Conservation (phyloP, 2,797 vertebrate species). For the Otus scops region DNA sequence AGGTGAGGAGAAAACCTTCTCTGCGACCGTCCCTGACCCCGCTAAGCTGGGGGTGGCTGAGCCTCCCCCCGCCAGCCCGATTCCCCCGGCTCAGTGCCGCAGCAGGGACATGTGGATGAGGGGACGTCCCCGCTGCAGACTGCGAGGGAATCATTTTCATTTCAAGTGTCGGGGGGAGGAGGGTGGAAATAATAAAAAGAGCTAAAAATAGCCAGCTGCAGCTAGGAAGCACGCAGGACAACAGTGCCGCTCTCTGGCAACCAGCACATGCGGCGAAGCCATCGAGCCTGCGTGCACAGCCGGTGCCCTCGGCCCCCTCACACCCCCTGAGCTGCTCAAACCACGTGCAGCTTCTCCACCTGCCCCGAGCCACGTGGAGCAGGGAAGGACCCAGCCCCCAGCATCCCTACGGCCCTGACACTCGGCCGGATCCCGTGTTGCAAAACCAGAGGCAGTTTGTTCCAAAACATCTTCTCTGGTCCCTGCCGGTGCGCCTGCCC, state of each 20-base stretch:
- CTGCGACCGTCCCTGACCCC: not conserved
- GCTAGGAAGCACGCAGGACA: not conserved
- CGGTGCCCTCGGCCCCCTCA: accelerated
- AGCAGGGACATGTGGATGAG: not conserved
- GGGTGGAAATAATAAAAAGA: not conserved
- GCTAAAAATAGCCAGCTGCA: slow-evolving; percentile 16
- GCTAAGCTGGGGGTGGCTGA: not conserved
- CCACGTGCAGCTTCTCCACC: not conserved
- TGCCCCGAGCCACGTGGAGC: not conserved
- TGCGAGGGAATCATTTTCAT: not conserved
- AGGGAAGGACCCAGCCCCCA: not conserved
- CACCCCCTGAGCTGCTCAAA: not conserved
- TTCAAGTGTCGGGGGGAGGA: not conserved
- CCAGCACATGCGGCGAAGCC: not conserved
- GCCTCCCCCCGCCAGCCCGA: not conserved
- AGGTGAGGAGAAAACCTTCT: slow-evolving; percentile 4
- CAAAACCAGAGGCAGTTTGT: accelerated
- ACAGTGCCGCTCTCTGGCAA: slow-evolving; percentile 52
- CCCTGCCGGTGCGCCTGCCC: accelerated
- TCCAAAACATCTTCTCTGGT: not conserved
- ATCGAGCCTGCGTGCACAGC: not conserved
- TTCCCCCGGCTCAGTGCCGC: not conserved
- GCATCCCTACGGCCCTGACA: not conserved
- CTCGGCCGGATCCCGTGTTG: accelerated
- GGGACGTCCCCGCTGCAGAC: not conserved